phyloP scores from a whole-genome alignment of 1,140 invertebrate genomes.

The Myzus persicae region DNA sequence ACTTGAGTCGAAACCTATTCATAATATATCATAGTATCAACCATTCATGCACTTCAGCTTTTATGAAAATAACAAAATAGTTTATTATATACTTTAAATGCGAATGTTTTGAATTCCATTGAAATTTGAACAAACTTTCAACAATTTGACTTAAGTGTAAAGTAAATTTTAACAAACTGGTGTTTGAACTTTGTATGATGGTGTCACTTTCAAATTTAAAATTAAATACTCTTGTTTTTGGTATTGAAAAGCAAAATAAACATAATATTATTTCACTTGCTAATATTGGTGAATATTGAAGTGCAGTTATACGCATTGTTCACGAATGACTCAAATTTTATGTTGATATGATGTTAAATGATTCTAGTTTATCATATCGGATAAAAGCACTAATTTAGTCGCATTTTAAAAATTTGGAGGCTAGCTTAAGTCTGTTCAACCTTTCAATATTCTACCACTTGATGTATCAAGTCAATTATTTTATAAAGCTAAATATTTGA shows the following conservation, averaged over 20 bases:
- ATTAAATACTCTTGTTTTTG: background rate
- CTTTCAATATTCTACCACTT: background rate
- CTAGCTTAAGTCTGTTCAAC: background rate
- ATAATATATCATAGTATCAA: background rate
- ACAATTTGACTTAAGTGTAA: background rate
- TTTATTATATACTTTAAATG: background rate
- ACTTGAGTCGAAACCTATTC: background rate
- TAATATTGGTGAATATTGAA: background rate
- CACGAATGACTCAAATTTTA: background rate
- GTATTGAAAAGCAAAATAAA: background rate
- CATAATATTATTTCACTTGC: background rate
- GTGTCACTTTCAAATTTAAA: background rate
- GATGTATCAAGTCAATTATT: background rate
- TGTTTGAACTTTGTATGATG: background rate
- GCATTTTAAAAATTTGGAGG: background rate
- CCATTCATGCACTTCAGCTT: background rate
- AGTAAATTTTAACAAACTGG: background rate
- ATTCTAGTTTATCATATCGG: background rate
- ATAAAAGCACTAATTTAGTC: background rate
- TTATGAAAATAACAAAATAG: background rate
- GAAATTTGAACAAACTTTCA: background rate
- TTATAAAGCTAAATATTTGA: background rate
- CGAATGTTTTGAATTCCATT: background rate
- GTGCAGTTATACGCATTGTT: background rate
- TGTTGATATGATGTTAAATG: background rate